Base-by-base conservation (phyloP, 2,113 vertebrate genomes). In the Odobenus rosmarus region DNA sequence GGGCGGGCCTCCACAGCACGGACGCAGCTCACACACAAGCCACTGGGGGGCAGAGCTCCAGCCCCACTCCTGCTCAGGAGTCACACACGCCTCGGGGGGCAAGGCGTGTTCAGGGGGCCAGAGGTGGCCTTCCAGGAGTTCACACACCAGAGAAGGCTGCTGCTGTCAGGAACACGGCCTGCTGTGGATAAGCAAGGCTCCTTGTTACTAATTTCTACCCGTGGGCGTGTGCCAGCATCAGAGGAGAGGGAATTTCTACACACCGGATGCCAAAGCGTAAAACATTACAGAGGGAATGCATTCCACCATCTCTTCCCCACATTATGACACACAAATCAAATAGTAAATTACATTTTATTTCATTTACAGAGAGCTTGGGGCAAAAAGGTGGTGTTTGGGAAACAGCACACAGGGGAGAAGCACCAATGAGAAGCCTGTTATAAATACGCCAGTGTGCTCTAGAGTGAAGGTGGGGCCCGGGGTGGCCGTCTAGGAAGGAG, bases 331-430 rank as follows among this genome's bases (percentile, higher is more conserved):
- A 88, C 81, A 84, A 67, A 57, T 80, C 92, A 94, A 90, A 97
- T 80, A 98, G 98, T 97, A 98, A 98, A 97, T 97, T 96, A 93
- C 36, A 42, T 93, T 99, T 98, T 99, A 99, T 99, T 99, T 96
- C 97, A 98, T 97, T 98, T 98, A 98, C 98, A 97, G 97, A 98
- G 92, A 96, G 82, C 71, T 91, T 61, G 89, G 96, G 98, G 95
- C 90, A 90, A 94, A 98, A 79, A 76, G 93, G 91, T 55, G 83
- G 92, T 72, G 72, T 19, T 4, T n/a, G 71, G 62, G 84, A 62
- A 93, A 92, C 3, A 92, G 83, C 76, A 87, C 89, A 71, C 55
- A 18, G 76, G 76, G 86, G 96, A 89, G 93, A 93, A 96, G 81
- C 97, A 90, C 62, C 61, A 18, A 36, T 10, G 31, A 71, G 64